phyloP scores from a whole-genome alignment of 1,140 invertebrate species.

The Eupeodes corollae region DNA sequence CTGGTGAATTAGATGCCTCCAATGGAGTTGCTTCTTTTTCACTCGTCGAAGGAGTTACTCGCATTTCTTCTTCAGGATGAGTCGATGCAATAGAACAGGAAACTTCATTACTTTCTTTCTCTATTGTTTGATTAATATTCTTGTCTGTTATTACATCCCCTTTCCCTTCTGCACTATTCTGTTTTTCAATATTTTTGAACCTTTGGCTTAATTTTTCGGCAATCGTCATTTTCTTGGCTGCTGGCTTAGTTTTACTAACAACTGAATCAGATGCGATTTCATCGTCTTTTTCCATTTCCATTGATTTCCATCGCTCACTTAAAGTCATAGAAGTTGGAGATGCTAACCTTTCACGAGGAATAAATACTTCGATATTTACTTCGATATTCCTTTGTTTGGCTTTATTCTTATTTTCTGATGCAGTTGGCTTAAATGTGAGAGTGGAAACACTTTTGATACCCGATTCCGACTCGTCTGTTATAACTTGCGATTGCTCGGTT shows the following conservation, averaged over 20 bases:
- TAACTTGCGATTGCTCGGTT: too few relatives aligned
- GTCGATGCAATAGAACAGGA: not conserved
- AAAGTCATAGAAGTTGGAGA: constrained; percentile 4
- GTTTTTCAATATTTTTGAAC: constrained; percentile 6
- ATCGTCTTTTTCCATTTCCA: not conserved
- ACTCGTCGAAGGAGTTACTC: too few relatives aligned
- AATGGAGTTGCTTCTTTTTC: too few relatives aligned
- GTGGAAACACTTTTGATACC: too few relatives aligned
- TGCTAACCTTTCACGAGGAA: constrained; percentile 1
- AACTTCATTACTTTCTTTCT: not conserved
- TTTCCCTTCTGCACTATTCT: not conserved
- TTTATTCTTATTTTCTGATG: too few relatives aligned
- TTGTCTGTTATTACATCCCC: not conserved
- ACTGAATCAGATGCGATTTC: not conserved
- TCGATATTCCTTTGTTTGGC: too few relatives aligned
- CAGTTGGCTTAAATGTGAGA: too few relatives aligned
- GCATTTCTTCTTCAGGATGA: too few relatives aligned
- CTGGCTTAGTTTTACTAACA: not conserved
- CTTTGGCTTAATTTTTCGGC: constrained; percentile 8
- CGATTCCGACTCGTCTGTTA: too few relatives aligned
- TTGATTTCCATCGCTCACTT: constrained; percentile 1
- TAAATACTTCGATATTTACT: not conserved
- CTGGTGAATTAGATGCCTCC: too few relatives aligned
- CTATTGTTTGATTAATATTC: not conserved
- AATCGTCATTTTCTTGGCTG: constrained; percentile 1